Conservation (phyloP, 2,888 invertebrate species). For the Dichetophora obliterata region DNA sequence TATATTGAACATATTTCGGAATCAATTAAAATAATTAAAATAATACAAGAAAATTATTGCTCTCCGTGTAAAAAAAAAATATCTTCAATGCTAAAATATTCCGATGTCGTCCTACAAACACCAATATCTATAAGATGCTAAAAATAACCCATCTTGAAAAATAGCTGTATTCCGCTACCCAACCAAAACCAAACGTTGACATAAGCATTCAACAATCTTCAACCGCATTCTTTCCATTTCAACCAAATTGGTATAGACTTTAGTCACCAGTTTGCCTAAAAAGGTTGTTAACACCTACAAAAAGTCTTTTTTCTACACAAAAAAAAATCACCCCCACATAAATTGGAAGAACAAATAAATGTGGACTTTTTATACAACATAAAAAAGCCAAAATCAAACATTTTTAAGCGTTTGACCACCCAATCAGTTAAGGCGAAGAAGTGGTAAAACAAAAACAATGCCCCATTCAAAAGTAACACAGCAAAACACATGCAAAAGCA, state of each 20-base stretch:
- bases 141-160: background rate
- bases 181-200: conserved; percentile 1
- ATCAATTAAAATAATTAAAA: too few relatives aligned
- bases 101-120: too few relatives aligned
- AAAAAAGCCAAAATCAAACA: background rate
- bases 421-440: background rate
- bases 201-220: background rate
- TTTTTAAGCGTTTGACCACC: background rate
- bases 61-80: too few relatives aligned
- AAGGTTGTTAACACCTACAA: conserved; percentile 54
- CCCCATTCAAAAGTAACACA: background rate
- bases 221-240: background rate
- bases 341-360: background rate
- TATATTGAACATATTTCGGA: too few relatives aligned
- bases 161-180: background rate
- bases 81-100: too few relatives aligned
- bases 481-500: background rate
- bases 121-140: too few relatives aligned
- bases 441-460: background rate
- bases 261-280: conserved; percentile 41
- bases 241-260: background rate
- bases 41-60: too few relatives aligned
- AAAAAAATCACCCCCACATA: background rate
- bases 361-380: background rate
- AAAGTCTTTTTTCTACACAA: too few relatives aligned